Evolutionary conservation across 2,113 vertebrate species (phyloP).

Genomic region (Danionella cerebrum): DNA sequence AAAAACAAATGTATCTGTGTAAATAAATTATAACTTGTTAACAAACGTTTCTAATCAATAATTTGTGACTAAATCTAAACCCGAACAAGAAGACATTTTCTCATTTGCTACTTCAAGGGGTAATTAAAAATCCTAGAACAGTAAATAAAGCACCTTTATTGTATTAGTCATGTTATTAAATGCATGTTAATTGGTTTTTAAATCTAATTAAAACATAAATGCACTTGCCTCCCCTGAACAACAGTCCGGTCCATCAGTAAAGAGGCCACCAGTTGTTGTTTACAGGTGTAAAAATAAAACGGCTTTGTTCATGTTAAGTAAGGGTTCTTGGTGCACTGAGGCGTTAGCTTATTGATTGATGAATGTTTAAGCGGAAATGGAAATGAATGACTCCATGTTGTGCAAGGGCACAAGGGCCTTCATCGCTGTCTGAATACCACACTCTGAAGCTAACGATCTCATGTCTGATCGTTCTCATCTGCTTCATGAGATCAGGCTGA

Average conservation of each 20-base stretch:
- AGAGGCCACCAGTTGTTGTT: background rate
- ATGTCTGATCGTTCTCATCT: constrained; percentile 30
- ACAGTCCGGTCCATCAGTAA: background rate
- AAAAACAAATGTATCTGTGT: too few species aligned
- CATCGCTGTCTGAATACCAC: constrained; percentile 31
- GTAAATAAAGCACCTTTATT: background rate
- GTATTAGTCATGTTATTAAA: background rate
- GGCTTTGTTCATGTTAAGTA: constrained; percentile 12
- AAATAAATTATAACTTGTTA: too few species aligned
- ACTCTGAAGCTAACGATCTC: constrained; percentile 30
- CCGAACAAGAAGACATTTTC: too few species aligned
- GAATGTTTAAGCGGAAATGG: constrained; percentile 56
- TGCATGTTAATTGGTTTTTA: background rate
- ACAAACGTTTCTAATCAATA: too few species aligned
- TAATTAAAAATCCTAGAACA: too few species aligned
- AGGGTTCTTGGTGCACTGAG: constrained; percentile 34
- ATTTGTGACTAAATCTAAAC: too few species aligned
- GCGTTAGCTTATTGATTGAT: constrained; percentile 56
- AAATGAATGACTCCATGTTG: constrained; percentile 49
- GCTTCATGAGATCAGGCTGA: constrained; percentile 9
- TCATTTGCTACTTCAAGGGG: too few species aligned
- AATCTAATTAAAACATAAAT: too few species aligned
- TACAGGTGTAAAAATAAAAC: constrained; percentile 12
- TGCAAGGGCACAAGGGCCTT: constrained; percentile 44
- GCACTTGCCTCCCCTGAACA: background rate